phyloP scores from a whole-genome alignment of 2,888 invertebrate genomes.

The Athetis lepigone region DNA sequence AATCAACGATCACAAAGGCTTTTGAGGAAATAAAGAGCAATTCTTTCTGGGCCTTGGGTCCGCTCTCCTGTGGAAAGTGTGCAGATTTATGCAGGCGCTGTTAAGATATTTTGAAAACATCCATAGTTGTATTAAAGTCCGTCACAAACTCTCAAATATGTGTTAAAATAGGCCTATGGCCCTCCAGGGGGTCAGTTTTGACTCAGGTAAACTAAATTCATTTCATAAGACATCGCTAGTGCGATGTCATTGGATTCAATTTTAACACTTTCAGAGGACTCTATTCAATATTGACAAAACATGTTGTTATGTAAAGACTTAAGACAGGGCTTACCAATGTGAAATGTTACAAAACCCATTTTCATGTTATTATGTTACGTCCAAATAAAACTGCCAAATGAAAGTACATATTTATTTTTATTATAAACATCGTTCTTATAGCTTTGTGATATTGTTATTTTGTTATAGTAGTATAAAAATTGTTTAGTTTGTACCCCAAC shows the following conservation, averaged over 20 bases:
- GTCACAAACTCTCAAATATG: too few species aligned
- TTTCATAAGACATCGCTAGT: too few species aligned
- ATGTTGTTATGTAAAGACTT: background rate
- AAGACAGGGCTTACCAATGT: slow-evolving; percentile 47
- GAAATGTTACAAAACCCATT: slow-evolving; percentile 54
- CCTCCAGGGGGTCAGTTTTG: too few species aligned
- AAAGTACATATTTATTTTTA: slow-evolving; percentile 7
- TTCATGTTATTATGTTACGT: slow-evolving; percentile 30
- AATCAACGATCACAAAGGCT: too few species aligned
- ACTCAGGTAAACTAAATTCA: too few species aligned
- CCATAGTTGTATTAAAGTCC: too few species aligned
- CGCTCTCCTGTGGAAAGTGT: background rate
- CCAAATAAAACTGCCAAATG: slow-evolving; percentile 24
- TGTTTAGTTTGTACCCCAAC: background rate
- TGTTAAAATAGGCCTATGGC: too few species aligned
- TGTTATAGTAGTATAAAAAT: background rate
- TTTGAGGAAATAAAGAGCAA: slow-evolving; percentile 1
- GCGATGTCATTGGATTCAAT: too few species aligned
- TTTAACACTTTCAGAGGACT: too few species aligned
- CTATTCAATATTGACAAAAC: too few species aligned
- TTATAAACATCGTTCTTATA: background rate
- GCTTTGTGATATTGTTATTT: slow-evolving; percentile 5
- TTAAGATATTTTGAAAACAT: too few species aligned
- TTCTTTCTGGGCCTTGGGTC: background rate
- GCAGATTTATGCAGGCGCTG: background rate